phyloP scores from a whole-genome alignment of 2,113 vertebrate genomes.

The Anhinga rufa region DNA sequence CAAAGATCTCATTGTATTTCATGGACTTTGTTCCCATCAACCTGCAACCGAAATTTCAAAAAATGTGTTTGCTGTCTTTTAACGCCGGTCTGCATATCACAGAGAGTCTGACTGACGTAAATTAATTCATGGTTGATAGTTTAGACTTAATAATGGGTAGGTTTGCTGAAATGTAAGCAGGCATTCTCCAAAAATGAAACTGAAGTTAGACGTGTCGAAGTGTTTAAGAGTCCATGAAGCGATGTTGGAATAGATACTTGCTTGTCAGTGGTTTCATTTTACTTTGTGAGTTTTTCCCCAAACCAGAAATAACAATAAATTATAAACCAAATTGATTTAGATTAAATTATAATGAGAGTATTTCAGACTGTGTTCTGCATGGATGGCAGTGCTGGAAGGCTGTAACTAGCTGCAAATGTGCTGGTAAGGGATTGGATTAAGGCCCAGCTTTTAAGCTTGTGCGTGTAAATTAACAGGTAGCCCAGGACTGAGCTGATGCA shows the following conservation, averaged over 20 bases:
- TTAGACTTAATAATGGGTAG: background rate
- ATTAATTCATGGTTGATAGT: background rate
- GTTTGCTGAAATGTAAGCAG: background rate
- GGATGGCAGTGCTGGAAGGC: background rate
- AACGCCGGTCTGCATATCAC: background rate
- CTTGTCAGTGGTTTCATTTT: background rate
- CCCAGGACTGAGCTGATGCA: background rate
- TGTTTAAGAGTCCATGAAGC: background rate
- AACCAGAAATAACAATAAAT: slow-evolving; percentile 11
- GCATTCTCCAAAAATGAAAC: background rate
- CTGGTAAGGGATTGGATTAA: background rate
- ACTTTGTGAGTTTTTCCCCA: background rate
- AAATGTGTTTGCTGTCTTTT: background rate
- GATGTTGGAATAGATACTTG: background rate
- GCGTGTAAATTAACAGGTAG: background rate
- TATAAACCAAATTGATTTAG: background rate
- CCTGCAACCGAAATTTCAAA: background rate
- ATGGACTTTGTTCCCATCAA: background rate
- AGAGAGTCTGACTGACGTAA: background rate
- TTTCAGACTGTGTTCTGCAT: slow-evolving; percentile 6
- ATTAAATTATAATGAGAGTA: slow-evolving; percentile 2
- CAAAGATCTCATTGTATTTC: background rate
- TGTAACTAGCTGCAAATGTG: background rate
- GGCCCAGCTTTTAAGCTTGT: background rate
- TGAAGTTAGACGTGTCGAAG: background rate